phyloP scores from a whole-genome alignment of 2,888 invertebrate species.

The Petrolisthes cinctipes region DNA sequence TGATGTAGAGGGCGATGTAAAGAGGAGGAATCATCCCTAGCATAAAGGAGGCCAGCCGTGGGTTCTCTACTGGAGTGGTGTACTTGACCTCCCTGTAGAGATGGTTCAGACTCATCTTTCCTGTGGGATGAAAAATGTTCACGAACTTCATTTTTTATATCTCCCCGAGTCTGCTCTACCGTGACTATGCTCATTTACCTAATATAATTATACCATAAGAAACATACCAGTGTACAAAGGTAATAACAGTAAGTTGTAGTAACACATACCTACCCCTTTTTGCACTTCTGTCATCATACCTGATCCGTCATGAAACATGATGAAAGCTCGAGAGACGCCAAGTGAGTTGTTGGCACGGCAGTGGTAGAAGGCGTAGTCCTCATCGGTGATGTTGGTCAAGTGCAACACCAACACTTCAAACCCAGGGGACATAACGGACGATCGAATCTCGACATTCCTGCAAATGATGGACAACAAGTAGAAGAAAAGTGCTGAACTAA shows the following conservation, averaged over 20 bases:
- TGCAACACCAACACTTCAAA: conserved; percentile 32
- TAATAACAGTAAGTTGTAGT: background rate
- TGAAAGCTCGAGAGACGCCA: conserved; percentile 22
- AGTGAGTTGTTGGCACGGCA: conserved; percentile 41
- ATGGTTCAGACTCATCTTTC: conserved; percentile 7
- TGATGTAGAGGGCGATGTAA: conserved; percentile 57
- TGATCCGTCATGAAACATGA: conserved; percentile 42
- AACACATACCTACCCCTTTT: background rate
- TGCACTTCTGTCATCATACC: conserved; percentile 17
- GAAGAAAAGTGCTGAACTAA: no score
- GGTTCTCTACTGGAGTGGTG: conserved; percentile 35
- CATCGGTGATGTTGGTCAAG: conserved; percentile 8
- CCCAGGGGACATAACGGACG: conserved; percentile 18
- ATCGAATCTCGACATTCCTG: conserved; percentile 27
- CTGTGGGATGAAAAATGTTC: background rate
- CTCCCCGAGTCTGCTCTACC: background rate
- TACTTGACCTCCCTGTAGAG: conserved; percentile 1
- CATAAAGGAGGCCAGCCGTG: conserved; percentile 50
- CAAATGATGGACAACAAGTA: no score
- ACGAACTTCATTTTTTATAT: background rate
- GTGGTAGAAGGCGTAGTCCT: conserved; percentile 49
- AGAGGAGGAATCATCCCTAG: conserved; percentile 53
- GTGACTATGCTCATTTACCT: background rate
- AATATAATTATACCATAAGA: background rate
- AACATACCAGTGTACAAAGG: background rate